These are phyloP conservation scores for Plodia interpunctella DNA, from an alignment of 1,140 invertebrate species.

Conservation along the genomic window DNA sequence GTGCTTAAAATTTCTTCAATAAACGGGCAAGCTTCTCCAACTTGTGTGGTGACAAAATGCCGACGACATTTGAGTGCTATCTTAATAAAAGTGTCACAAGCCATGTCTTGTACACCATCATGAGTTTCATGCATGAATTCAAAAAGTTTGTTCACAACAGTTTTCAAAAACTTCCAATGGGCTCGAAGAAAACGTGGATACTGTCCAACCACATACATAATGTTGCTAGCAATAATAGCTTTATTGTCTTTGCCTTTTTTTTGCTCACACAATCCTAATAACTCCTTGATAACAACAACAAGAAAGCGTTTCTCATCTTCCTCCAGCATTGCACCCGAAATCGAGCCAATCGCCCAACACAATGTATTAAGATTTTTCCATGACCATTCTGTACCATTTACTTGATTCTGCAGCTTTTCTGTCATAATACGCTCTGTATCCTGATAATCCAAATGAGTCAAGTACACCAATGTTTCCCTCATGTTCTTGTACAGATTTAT, in stretches of 20 bases:
- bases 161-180: constrained; percentile 99
- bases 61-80: constrained; percentile 99
- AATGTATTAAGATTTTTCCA: constrained; percentile 99
- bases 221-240: constrained; percentile 99
- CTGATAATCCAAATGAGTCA: constrained; percentile 98
- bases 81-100: constrained; percentile 99
- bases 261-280: constrained; percentile 98
- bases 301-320: constrained; percentile 99
- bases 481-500: constrained; percentile 99
- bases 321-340: constrained; percentile 98
- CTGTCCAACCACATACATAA: constrained; percentile 99
- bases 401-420: constrained; percentile 98
- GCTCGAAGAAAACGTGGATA: constrained; percentile 98
- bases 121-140: constrained; percentile 99
- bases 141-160: constrained; percentile 99
- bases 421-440: constrained; percentile 99
- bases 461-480: constrained; percentile 98
- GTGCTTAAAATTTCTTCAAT: constrained; percentile 99
- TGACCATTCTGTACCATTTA: constrained; percentile 99
- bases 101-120: constrained; percentile 99
- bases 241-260: constrained; percentile 99
- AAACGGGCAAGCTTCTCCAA: constrained; percentile 97
- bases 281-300: constrained; percentile 99
- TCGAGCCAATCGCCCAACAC: constrained; percentile 99
- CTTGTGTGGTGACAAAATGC: constrained; percentile 98